These are phyloP conservation scores for Patella vulgata DNA, from an alignment of 1,140 invertebrate species.

Conservation along the genomic window DNA sequence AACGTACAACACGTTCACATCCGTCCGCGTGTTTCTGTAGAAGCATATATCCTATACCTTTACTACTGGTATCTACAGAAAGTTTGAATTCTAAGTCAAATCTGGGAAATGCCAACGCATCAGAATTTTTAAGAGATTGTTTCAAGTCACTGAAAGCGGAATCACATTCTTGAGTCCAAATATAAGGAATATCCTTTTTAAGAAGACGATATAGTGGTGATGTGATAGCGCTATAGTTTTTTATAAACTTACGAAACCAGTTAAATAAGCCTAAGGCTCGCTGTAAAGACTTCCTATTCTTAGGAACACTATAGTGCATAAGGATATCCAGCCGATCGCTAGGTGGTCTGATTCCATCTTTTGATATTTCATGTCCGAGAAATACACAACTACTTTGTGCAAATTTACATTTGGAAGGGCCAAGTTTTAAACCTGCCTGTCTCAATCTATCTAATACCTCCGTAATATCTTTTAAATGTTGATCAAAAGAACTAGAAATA, in stretches of 20 bases:
- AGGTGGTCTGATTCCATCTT: slow-evolving; percentile 25
- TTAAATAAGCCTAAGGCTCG: slow-evolving; percentile 28
- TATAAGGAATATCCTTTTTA: slow-evolving; percentile 13
- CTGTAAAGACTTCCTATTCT: slow-evolving; percentile 18
- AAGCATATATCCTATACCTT: slow-evolving; percentile 18
- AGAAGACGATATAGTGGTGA: slow-evolving; percentile 17
- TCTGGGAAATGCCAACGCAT: slow-evolving; percentile 9
- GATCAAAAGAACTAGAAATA: slow-evolving; percentile 17
- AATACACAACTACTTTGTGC: slow-evolving; percentile 14
- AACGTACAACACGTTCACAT: background rate
- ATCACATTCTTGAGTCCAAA: slow-evolving; percentile 11
- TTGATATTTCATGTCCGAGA: slow-evolving; percentile 25
- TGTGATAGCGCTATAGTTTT: slow-evolving; percentile 18
- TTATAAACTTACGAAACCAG: slow-evolving; percentile 33
- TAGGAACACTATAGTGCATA: slow-evolving; percentile 17
- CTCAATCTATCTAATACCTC: slow-evolving; percentile 26
- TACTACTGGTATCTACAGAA: slow-evolving; percentile 10
- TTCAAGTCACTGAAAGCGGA: slow-evolving; percentile 3
- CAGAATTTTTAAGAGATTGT: background rate
- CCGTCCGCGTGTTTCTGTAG: slow-evolving; percentile 11
- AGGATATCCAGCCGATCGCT: slow-evolving; percentile 14
- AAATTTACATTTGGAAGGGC: slow-evolving; percentile 27
- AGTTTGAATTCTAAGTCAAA: slow-evolving; percentile 10
- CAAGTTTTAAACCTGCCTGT: slow-evolving; percentile 18
- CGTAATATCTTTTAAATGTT: slow-evolving; percentile 24